phyloP scores from a whole-genome alignment of 2,888 invertebrate species.

The Dinocampus coccinellae region DNA sequence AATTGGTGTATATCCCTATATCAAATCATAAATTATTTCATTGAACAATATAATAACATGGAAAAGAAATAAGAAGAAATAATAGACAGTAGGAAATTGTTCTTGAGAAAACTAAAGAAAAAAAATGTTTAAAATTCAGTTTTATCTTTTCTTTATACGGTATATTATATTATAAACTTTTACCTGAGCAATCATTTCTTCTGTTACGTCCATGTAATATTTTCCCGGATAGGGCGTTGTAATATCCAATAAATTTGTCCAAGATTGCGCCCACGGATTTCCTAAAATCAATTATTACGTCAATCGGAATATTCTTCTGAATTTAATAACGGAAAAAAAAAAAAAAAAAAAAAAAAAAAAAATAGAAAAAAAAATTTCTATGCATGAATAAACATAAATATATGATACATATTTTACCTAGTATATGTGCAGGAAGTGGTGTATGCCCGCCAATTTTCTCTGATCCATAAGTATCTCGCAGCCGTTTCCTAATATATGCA shows the following conservation, averaged over 20 bases:
- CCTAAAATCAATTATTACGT: constrained; percentile 68
- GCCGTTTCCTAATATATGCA: constrained; percentile 87
- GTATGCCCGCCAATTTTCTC: constrained; percentile 84
- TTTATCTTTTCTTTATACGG: background rate
- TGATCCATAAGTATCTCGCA: constrained; percentile 87
- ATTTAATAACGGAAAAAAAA: background rate
- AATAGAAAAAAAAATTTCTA: no score
- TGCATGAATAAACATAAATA: no score
- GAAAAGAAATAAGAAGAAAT: background rate
- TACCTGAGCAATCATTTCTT: constrained; percentile 84
- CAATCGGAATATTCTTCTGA: background rate
- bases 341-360: background rate
- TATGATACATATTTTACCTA: constrained; percentile 72
- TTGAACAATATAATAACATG: constrained; percentile 3
- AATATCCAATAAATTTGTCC: constrained; percentile 85
- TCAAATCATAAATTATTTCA: constrained; percentile 26
- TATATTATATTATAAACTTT: background rate
- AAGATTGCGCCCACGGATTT: constrained; percentile 92
- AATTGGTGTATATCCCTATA: constrained; percentile 84
- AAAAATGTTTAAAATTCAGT: background rate
- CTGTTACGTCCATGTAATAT: constrained; percentile 84
- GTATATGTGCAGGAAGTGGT: constrained; percentile 86
- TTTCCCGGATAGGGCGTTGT: constrained; percentile 90
- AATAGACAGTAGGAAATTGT: background rate
- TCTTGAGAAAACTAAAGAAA: background rate